phyloP scores from a whole-genome alignment of 1,140 invertebrate species.

The Thalassaphorura encarpata region DNA sequence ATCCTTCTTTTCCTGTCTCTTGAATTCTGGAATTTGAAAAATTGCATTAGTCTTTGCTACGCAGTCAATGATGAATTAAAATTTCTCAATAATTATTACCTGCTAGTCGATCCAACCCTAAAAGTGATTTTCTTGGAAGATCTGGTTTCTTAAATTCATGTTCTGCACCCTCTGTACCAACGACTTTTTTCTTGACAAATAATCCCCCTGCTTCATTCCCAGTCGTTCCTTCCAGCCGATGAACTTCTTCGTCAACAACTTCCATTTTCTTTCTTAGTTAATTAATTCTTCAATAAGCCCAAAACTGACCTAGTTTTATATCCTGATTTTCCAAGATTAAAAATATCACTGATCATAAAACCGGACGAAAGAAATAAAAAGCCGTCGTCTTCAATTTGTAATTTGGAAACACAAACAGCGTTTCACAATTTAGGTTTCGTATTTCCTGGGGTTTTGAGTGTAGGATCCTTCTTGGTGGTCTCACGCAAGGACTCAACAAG shows the following conservation, averaged over 20 bases:
- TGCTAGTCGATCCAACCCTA: constrained; percentile 82
- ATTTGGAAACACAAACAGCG: no score
- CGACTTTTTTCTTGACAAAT: constrained; percentile 65
- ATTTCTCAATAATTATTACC: constrained; percentile 33
- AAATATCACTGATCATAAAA: no score
- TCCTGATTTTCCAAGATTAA: no score
- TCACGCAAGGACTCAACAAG: no score
- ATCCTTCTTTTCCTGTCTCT: constrained; percentile 53
- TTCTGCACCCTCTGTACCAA: constrained; percentile 39
- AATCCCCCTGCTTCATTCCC: constrained; percentile 62
- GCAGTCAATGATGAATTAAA: background rate
- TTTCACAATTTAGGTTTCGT: no score
- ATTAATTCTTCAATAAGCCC: no score
- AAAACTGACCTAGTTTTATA: no score
- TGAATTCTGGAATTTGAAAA: constrained; percentile 43
- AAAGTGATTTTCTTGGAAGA: constrained; percentile 52
- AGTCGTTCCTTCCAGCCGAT: constrained; percentile 72
- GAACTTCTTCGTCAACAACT: constrained; percentile 42
- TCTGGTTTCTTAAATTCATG: constrained; percentile 63
- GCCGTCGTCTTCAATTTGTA: no score
- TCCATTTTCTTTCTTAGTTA: no score
- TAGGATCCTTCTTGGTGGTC: no score
- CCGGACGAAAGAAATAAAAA: no score
- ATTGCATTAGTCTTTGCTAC: background rate
- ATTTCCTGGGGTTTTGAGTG: no score